Conservation (phyloP, 2,113 vertebrate genomes). For the Rhabdornis inornatus region DNA sequence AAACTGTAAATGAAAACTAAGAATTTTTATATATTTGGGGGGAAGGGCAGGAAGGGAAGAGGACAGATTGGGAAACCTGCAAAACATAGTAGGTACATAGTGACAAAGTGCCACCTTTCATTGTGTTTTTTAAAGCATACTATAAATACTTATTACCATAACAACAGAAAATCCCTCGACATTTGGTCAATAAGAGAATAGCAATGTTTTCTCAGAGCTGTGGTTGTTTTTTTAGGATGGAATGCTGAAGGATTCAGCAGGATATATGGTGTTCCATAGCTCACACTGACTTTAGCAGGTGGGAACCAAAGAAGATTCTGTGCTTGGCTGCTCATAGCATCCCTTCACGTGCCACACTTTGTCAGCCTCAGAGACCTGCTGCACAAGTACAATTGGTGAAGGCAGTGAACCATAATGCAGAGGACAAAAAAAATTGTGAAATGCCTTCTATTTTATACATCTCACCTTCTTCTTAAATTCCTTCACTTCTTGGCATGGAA, state of each 20-base stretch:
- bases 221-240: background rate
- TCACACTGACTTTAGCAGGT: background rate
- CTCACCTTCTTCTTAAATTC: background rate
- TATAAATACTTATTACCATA: background rate
- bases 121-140: background rate
- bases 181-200: background rate
- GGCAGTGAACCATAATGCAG: background rate
- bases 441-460: background rate
- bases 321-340: background rate
- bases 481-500: background rate
- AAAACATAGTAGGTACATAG: background rate
- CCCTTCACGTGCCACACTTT: background rate
- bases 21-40: background rate
- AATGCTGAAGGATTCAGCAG: background rate
- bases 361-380: background rate
- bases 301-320: background rate
- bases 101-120: background rate
- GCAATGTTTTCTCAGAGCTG: background rate
- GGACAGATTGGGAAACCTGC: background rate
- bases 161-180: background rate
- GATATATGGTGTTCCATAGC: background rate
- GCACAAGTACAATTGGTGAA: background rate
- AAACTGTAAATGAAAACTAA: background rate
- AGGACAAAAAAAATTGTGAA: background rate
- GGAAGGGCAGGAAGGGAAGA: rapidly evolving